These are phyloP conservation scores for Amorpha juglandis DNA, from an alignment of 2,888 invertebrate genomes.

Conservation along the genomic window DNA sequence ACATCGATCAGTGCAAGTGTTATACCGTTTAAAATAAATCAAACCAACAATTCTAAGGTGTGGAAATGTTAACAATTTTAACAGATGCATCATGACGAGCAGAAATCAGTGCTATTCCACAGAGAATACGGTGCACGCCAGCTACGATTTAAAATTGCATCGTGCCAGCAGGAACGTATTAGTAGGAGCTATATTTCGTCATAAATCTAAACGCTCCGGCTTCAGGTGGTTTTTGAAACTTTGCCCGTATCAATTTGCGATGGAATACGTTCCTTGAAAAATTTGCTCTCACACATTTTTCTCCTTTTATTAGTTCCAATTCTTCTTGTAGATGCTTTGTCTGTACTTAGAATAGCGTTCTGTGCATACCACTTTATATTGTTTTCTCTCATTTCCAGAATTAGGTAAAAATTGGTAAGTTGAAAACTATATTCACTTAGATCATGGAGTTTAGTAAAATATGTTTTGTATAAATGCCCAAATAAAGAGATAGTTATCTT, in stretches of 20 bases:
- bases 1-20: neutral
- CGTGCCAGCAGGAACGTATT: neutral
- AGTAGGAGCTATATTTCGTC: constrained; percentile 17
- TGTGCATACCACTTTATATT: neutral
- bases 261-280: constrained; percentile 5
- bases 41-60: constrained; percentile 19
- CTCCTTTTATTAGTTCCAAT: neutral
- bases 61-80: constrained; percentile 16
- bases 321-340: neutral
- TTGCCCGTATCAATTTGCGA: constrained; percentile 7
- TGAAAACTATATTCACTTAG: no score
- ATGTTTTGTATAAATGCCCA: no score
- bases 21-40: constrained; percentile 17
- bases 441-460: no score
- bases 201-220: constrained; percentile 13
- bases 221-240: constrained; percentile 22
- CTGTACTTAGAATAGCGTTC: neutral
- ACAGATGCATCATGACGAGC: neutral
- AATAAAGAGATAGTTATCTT: no score
- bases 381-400: no score
- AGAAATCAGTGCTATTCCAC: neutral
- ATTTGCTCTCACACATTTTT: neutral
- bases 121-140: neutral
- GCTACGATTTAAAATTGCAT: constrained; percentile 8
- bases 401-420: no score